Percentiles rank a stretch among this genome's conserved stretches.
Evolutionary conservation across 2,797 vertebrate species (phyloP).

Genomic region (Tinamus major): DNA sequence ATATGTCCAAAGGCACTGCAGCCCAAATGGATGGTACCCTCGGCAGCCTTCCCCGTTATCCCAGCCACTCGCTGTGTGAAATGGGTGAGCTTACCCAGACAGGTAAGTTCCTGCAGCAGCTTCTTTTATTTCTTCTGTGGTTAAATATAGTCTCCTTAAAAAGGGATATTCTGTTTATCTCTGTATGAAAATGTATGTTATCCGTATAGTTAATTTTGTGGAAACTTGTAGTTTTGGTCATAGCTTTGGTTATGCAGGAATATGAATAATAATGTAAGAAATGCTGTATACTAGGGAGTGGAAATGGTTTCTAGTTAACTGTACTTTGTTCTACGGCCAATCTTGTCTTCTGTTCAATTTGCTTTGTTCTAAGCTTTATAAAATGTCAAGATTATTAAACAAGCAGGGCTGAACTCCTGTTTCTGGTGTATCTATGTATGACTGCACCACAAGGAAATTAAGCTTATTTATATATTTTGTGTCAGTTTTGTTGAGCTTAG

Average conservation of each 20-base stretch:
- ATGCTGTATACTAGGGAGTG: not conserved
- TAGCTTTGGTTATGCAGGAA: not conserved
- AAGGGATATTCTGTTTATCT: not conserved
- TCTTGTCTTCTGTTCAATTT: not conserved
- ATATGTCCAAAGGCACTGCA: constrained; percentile 87
- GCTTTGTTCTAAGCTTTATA: not conserved
- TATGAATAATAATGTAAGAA: not conserved
- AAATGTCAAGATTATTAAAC: not conserved
- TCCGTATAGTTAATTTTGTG: not conserved
- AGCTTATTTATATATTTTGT: not conserved
- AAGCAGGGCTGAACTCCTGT: not conserved
- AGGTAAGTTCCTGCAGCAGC: constrained; percentile 78
- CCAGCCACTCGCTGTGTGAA: constrained; percentile 91
- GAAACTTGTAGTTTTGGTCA: not conserved
- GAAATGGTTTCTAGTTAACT: not conserved
- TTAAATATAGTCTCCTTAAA: not conserved
- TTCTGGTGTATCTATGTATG: not conserved
- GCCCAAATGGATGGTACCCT: constrained; percentile 89
- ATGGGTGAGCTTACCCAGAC: constrained; percentile 97
- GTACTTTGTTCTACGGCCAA: not conserved
- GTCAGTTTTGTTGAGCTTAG: not conserved
- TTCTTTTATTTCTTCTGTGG: not conserved
- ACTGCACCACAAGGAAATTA: not conserved
- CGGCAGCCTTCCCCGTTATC: constrained; percentile 88
- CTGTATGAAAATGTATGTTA: not conserved